phyloP scores from a whole-genome alignment of 1,140 invertebrate genomes.

The Micrasema longulum region DNA sequence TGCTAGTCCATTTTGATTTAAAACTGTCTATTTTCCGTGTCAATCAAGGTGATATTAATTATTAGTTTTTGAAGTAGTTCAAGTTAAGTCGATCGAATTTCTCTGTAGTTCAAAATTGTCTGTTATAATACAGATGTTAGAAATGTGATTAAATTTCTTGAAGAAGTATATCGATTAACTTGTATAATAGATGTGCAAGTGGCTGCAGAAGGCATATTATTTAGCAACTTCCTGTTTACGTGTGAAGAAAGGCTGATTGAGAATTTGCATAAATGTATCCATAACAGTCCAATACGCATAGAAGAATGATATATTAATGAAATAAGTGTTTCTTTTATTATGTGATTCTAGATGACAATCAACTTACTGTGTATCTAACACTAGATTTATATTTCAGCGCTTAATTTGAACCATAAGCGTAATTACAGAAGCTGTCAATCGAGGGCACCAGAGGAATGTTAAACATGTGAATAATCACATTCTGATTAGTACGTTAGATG shows the following conservation, averaged over 20 bases:
- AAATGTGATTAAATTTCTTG: too few relatives aligned
- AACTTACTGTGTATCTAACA: conserved; percentile 12
- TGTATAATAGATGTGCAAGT: background rate
- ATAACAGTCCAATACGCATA: background rate
- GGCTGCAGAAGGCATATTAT: background rate
- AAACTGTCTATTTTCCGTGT: conserved; percentile 37
- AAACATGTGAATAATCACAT: background rate
- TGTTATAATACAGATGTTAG: too few relatives aligned
- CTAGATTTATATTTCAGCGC: conserved; percentile 11
- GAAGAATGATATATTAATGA: conserved; percentile 1
- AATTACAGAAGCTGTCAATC: conserved; percentile 10
- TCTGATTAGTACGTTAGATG: too few relatives aligned
- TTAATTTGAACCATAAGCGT: conserved; percentile 8
- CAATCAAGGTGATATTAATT: conserved; percentile 46
- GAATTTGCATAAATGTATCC: conserved; percentile 2
- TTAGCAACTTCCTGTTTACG: background rate
- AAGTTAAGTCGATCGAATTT: background rate
- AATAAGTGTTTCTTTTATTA: conserved; percentile 1
- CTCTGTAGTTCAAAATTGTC: too few relatives aligned
- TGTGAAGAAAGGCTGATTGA: background rate
- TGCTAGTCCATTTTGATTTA: conserved; percentile 37
- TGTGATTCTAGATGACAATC: conserved; percentile 4
- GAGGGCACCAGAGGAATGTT: background rate
- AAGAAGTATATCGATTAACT: background rate
- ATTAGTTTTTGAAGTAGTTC: conserved; percentile 37